Conservation (phyloP, 2,113 vertebrate species). For the Oryzias celebensis region DNA sequence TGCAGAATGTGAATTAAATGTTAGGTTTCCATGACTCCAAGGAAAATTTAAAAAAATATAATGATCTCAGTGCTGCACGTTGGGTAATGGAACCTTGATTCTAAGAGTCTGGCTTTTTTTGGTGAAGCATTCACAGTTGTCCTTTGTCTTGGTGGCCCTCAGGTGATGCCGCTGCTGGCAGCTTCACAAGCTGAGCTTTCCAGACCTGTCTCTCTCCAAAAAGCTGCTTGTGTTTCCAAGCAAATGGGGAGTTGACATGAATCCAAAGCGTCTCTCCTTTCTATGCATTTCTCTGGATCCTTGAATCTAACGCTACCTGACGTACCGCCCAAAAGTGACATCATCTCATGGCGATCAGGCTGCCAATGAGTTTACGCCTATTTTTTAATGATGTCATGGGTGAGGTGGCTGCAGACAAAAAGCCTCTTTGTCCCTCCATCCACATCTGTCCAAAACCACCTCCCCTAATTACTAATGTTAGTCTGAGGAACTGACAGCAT, state of each 20-base stretch:
- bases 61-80: neutral
- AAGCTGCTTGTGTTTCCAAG: slow-evolving; percentile 28
- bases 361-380: slow-evolving; percentile 31
- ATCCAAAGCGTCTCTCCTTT: slow-evolving; percentile 10
- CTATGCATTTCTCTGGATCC: slow-evolving; percentile 5
- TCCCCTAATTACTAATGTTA: slow-evolving; percentile 71
- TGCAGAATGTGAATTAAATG: too few species aligned
- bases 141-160: slow-evolving; percentile 22
- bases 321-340: slow-evolving; percentile 51
- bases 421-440: slow-evolving; percentile 60
- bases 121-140: slow-evolving; percentile 1
- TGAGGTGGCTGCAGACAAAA: slow-evolving; percentile 71
- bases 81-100: neutral
- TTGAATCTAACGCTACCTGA: slow-evolving; percentile 28
- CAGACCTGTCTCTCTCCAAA: slow-evolving; percentile 15
- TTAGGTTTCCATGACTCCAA: neutral
- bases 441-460: slow-evolving; percentile 72
- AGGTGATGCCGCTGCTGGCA: slow-evolving; percentile 14
- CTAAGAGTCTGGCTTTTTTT: neutral
- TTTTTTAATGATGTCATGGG: slow-evolving; percentile 54
- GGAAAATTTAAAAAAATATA: neutral
- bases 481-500: slow-evolving; percentile 69
- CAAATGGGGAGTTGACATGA: neutral
- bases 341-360: slow-evolving; percentile 35
- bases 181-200: slow-evolving; percentile 26